phyloP scores from a whole-genome alignment of 2,113 vertebrate species.

The Catagonus wagneri region DNA sequence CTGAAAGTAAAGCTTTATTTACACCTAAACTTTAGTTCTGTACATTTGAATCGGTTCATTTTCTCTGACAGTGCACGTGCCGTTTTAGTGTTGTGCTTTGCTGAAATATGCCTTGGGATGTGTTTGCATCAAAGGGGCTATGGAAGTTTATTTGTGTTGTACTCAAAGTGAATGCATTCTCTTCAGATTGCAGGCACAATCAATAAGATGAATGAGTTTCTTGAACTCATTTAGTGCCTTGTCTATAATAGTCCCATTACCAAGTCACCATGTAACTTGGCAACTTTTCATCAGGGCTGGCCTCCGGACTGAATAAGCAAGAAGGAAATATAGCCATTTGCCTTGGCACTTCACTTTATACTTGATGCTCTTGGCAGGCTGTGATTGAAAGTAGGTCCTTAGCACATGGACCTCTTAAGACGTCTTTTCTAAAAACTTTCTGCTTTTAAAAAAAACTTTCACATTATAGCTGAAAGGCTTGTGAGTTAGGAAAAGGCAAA shows the following conservation, averaged over 20 bases:
- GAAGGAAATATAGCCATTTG: slow-evolving; percentile 49
- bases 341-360: not conserved
- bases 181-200: slow-evolving; percentile 56
- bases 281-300: slow-evolving; percentile 32
- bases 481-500: slow-evolving; percentile 43
- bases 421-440: slow-evolving; percentile 22
- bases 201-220: slow-evolving; percentile 75
- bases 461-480: not conserved
- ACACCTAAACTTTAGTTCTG: slow-evolving; percentile 23
- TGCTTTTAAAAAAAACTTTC: slow-evolving; percentile 26
- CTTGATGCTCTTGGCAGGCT: not conserved
- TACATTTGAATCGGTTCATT: not conserved
- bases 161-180: slow-evolving; percentile 47
- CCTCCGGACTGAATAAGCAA: slow-evolving; percentile 29
- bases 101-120: slow-evolving; percentile 48
- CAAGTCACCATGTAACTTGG: slow-evolving; percentile 50
- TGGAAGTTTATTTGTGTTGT: slow-evolving; percentile 64
- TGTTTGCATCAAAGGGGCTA: slow-evolving; percentile 51
- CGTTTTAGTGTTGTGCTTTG: slow-evolving; percentile 16
- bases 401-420: not conserved
- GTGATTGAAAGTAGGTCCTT: not conserved
- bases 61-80: not conserved
- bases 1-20: slow-evolving; percentile 55
- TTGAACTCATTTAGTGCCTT: slow-evolving; percentile 69
- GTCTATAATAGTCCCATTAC: slow-evolving; percentile 65